These are phyloP conservation scores for Philotrypesis tridentata DNA, from an alignment of 1,140 invertebrate genomes.

Conservation along the genomic window DNA sequence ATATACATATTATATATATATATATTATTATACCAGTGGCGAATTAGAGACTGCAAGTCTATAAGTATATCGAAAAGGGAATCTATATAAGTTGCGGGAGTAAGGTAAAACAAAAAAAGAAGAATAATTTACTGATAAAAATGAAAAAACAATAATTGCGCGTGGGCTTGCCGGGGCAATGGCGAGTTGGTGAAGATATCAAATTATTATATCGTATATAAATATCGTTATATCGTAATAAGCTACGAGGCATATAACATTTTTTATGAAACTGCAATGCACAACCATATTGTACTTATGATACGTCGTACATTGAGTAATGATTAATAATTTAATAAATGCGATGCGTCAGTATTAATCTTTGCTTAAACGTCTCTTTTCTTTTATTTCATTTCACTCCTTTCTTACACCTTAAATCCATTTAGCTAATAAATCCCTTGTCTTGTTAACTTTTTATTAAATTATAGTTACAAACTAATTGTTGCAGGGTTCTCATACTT, in stretches of 20 bases:
- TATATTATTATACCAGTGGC: constrained; percentile 41
- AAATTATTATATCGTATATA: constrained; percentile 44
- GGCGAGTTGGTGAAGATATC: constrained; percentile 43
- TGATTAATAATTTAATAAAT: constrained; percentile 64
- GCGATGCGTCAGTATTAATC: constrained; percentile 53
- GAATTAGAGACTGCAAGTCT: constrained; percentile 47
- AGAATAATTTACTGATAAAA: constrained; percentile 17
- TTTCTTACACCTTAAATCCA: too few relatives aligned
- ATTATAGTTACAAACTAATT: too few relatives aligned
- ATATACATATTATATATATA: constrained; percentile 34
- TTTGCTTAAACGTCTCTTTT: neutral
- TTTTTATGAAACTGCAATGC: constrained; percentile 73
- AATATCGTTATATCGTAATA: constrained; percentile 52
- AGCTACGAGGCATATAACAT: constrained; percentile 66
- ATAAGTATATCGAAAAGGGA: constrained; percentile 11
- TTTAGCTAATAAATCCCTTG: too few relatives aligned
- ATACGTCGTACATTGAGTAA: constrained; percentile 61
- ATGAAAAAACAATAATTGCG: constrained; percentile 33
- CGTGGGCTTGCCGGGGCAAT: constrained; percentile 4
- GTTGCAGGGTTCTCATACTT: too few relatives aligned
- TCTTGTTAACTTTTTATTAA: too few relatives aligned
- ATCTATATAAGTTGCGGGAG: constrained; percentile 12
- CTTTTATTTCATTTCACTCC: neutral
- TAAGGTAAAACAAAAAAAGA: constrained; percentile 10
- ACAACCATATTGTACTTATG: constrained; percentile 70